phyloP scores from a whole-genome alignment of 2,888 invertebrate species.

The Falcaria lacertinaria region DNA sequence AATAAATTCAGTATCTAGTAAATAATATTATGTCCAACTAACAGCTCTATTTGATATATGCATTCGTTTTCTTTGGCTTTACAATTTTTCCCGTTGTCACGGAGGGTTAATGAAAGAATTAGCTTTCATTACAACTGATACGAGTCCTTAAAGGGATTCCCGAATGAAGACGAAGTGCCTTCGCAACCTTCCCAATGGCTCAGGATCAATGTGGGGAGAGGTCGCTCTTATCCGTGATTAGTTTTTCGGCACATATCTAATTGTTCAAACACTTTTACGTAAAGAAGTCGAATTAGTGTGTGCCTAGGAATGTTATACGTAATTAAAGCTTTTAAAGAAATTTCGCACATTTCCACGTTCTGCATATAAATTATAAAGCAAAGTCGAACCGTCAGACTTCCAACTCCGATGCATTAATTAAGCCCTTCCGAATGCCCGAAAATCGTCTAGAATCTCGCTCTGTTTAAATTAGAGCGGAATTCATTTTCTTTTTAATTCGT shows the following conservation, averaged over 20 bases:
- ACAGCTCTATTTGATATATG: slow-evolving; percentile 17
- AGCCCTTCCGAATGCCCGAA: slow-evolving; percentile 59
- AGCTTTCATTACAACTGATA: slow-evolving; percentile 78
- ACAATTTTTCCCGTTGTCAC: slow-evolving; percentile 75
- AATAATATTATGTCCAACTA: slow-evolving; percentile 4
- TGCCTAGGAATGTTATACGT: no score
- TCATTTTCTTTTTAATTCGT: slow-evolving; percentile 76
- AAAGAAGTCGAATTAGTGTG: no score
- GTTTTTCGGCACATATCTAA: slow-evolving; percentile 58
- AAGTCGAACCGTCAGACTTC: slow-evolving; percentile 38
- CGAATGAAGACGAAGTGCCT: slow-evolving; percentile 74
- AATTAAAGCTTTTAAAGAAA: not conserved
- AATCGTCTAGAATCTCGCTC: slow-evolving; percentile 65
- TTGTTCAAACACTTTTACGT: slow-evolving; percentile 22
- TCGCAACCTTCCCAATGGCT: slow-evolving; percentile 64
- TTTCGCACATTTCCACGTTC: no score
- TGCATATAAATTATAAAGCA: slow-evolving; percentile 14
- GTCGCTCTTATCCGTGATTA: slow-evolving; percentile 64
- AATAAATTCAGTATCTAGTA: no score
- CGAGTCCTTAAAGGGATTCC: slow-evolving; percentile 76
- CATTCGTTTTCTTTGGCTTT: slow-evolving; percentile 65
- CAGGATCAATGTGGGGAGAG: slow-evolving; percentile 57
- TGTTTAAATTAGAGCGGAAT: slow-evolving; percentile 74
- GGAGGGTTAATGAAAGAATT: slow-evolving; percentile 78
- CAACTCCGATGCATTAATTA: slow-evolving; percentile 70